Percentiles rank a stretch among this genome's conserved stretches.
Conservation (phyloP, 2,888 invertebrate species). For the Erynnis tages region DNA sequence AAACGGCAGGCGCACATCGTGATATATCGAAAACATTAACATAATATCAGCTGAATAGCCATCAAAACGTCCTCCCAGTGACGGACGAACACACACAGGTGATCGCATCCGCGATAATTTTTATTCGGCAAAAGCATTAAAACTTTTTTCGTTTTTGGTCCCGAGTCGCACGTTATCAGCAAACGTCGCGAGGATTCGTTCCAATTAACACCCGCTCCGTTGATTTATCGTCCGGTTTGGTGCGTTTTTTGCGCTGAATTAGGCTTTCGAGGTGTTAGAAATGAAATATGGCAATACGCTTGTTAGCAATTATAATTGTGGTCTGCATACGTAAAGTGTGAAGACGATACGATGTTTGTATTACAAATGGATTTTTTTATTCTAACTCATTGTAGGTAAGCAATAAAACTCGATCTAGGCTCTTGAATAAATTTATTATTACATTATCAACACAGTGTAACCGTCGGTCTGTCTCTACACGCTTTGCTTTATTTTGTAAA, state of each 20-base stretch:
- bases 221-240: slow-evolving; percentile 68
- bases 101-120: slow-evolving; percentile 25
- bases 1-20: slow-evolving; percentile 1
- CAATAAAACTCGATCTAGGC: too few species aligned
- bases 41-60: slow-evolving; percentile 11
- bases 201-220: slow-evolving; percentile 73
- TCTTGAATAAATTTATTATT: too few species aligned
- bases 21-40: slow-evolving; percentile 10
- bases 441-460: too few species aligned
- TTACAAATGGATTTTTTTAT: too few species aligned
- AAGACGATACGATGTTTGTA: too few species aligned
- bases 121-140: slow-evolving; percentile 29
- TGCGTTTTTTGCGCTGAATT: slow-evolving; percentile 62
- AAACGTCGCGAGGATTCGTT: slow-evolving; percentile 62
- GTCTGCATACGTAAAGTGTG: too few species aligned
- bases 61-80: slow-evolving; percentile 20
- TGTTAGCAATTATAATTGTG: slow-evolving; percentile 18
- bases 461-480: too few species aligned
- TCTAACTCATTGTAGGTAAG: too few species aligned
- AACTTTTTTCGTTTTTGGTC: slow-evolving; percentile 31
- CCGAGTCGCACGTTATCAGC: slow-evolving; percentile 49
- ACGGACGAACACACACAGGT: slow-evolving; percentile 25
- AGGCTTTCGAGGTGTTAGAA: slow-evolving; percentile 58
- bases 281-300: slow-evolving; percentile 41
- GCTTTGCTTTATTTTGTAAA: background rate